Conservation (phyloP, 1,140 invertebrate genomes). For the Myzus persicae region DNA sequence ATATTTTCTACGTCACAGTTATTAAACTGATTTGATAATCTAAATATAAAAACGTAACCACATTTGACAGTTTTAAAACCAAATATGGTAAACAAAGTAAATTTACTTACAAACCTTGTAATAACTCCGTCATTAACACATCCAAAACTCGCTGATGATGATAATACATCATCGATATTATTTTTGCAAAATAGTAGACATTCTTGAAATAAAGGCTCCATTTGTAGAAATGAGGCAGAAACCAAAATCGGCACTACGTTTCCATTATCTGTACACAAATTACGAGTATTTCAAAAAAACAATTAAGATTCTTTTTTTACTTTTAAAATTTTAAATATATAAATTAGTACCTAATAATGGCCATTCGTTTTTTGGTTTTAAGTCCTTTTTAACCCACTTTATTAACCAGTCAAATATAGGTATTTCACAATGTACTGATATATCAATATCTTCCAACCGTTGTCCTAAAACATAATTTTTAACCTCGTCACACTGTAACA, state of each 20-base stretch:
- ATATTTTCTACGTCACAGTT: slow-evolving; percentile 80
- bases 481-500: neutral
- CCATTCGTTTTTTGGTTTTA: slow-evolving; percentile 72
- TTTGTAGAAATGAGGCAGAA: slow-evolving; percentile 92
- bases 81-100: neutral
- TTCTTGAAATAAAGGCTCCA: slow-evolving; percentile 84
- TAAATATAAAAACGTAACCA: slow-evolving; percentile 63
- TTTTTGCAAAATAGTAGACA: slow-evolving; percentile 82
- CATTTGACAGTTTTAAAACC: neutral
- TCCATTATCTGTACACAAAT: slow-evolving; percentile 71
- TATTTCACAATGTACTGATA: slow-evolving; percentile 95
- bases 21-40: slow-evolving; percentile 80
- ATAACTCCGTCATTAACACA: slow-evolving; percentile 83
- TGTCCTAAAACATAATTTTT: slow-evolving; percentile 69
- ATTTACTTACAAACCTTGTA: slow-evolving; percentile 68
- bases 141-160: slow-evolving; percentile 78
- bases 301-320: neutral
- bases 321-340: slow-evolving; percentile 15
- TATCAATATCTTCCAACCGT: slow-evolving; percentile 92
- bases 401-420: slow-evolving; percentile 96
- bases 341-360: slow-evolving; percentile 70
- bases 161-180: slow-evolving; percentile 81
- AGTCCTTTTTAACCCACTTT: slow-evolving; percentile 86
- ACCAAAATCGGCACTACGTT: slow-evolving; percentile 92
- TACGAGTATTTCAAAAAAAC: neutral